Conservation (phyloP, 2,797 vertebrate species). For the Lepidocolaptes lacrymiger region DNA sequence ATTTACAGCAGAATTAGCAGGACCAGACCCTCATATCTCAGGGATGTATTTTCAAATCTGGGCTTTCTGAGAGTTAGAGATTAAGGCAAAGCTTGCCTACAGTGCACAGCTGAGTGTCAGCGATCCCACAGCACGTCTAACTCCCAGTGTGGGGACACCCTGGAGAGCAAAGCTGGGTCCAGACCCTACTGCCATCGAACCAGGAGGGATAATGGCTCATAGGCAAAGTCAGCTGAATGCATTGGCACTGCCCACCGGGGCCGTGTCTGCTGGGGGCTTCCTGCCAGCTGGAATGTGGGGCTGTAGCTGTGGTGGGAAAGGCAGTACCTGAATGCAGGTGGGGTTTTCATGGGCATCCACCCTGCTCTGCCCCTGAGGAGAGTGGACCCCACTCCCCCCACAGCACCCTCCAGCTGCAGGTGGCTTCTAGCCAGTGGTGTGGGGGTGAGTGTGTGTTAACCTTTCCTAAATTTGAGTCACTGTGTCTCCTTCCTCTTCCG, state of each 20-base stretch:
- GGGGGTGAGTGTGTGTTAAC: neutral
- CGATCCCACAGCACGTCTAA: neutral
- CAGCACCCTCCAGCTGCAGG: neutral
- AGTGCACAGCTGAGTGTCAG: neutral
- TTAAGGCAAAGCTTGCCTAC: neutral
- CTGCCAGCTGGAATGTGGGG: neutral
- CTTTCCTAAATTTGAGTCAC: constrained; percentile 33
- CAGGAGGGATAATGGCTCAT: neutral
- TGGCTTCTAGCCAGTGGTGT: neutral
- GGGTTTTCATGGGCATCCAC: fast-evolving
- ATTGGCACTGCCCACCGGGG: neutral
- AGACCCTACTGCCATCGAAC: neutral
- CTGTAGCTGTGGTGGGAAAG: neutral
- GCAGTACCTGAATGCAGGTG: fast-evolving
- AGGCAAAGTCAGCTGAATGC: neutral
- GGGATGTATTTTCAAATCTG: neutral
- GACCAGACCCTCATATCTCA: neutral
- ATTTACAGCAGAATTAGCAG: neutral
- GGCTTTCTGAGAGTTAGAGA: neutral
- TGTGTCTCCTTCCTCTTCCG: constrained; percentile 39
- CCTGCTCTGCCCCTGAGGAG: neutral
- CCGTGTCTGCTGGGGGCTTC: neutral
- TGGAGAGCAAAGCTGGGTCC: neutral
- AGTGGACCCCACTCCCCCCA: neutral
- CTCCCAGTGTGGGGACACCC: neutral